Evolutionary conservation across 2,113 vertebrate species (phyloP), one percentile per base, ranked within the genome.

Genomic region (Gila orcuttii): DNA sequence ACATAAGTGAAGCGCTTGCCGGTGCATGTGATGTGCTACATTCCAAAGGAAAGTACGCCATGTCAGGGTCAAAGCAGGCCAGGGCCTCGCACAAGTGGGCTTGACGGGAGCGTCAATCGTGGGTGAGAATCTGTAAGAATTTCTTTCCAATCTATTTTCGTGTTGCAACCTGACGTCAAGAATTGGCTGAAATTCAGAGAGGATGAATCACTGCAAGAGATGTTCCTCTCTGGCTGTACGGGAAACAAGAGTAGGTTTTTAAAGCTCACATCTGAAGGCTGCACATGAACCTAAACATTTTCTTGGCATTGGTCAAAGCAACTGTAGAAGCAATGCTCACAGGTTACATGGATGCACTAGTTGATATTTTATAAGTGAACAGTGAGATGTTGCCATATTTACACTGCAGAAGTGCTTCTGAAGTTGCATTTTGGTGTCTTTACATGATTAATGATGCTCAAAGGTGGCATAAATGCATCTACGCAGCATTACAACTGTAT

Each of bases 141-240:
- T 86, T 86, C 71, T 52, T 78, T 3, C 31, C 33, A 39, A 17
- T 84, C 79, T 87, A 86, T 81, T 86, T 84, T 84, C 55, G 73
- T 74, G 23, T 33, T 47, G 47, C 50, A 79, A 64, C 71, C 36
- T 66, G 87, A 87, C 83, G 36, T 82, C 45, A 45, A 84, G 71
- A 68, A 21, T 36, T 88, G 79, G 84, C 86, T 66, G 36, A 33
- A 23, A 11, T 76, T 83, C 86, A 90, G 85, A 80, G 62, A 42
- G 64, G 73, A 88, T 86, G 83, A 91, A 69, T 91, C 88, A 87
- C 80, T 10, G 13, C 79, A 69, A 52, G 33, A 66, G 84, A 87
- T 81, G 71, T 77, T 85, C 6, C 13, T 64, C 55, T 62, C 47
- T 59, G 68, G 31, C 36, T 62, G 64, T 33, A 83, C 47, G 39